Evolutionary conservation across 35 echinoderm and acorn worm genomes (phyloP).

Genomic region (Apostichopus californicus): DNA sequence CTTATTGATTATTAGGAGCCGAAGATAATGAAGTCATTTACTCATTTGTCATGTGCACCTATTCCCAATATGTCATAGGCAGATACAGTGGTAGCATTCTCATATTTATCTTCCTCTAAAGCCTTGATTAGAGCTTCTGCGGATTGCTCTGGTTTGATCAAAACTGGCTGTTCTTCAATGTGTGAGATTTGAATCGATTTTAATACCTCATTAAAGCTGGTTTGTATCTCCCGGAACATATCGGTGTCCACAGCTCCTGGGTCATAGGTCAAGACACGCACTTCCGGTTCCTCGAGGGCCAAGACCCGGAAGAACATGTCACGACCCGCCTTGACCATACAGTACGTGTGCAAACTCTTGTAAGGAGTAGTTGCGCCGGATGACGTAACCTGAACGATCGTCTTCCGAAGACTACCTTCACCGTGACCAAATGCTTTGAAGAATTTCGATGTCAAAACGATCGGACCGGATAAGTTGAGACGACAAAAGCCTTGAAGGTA

Average conservation of each 20-base stretch:
- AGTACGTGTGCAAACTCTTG: conserved; percentile 34
- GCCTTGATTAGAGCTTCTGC: conserved; percentile 3
- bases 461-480: conserved; percentile 16
- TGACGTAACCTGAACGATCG: conserved; percentile 40
- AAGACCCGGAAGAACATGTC: conserved; percentile 51
- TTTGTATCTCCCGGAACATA: conserved; percentile 8
- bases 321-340: conserved; percentile 50
- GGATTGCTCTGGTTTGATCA: conserved; percentile 47
- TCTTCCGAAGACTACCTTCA: conserved; percentile 27
- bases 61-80: neutral
- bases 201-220: neutral
- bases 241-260: conserved; percentile 61
- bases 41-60: neutral
- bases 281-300: conserved; percentile 60
- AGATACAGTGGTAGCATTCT: conserved; percentile 41
- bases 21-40: no score
- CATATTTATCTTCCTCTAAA: conserved; percentile 58
- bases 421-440: conserved; percentile 9
- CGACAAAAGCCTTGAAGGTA: conserved; percentile 3
- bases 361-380: conserved; percentile 18
- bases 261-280: conserved; percentile 51
- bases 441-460: conserved; percentile 47
- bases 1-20: no score
- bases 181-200: neutral
- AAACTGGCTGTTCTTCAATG: neutral